Conservation (phyloP, 2,888 invertebrate species). For the Fissipunctia ypsillon region DNA sequence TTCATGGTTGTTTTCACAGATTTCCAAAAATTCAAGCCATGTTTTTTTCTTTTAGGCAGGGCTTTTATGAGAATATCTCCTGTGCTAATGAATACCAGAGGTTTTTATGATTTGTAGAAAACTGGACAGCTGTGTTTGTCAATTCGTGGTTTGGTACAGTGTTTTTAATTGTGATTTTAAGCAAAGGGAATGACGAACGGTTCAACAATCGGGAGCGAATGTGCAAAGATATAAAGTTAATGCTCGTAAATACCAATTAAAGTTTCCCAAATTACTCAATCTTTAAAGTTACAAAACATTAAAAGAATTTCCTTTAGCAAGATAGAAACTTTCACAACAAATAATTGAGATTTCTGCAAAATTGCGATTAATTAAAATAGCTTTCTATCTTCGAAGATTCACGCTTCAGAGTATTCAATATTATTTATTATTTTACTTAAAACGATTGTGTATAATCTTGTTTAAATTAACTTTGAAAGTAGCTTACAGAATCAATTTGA, state of each 20-base stretch:
- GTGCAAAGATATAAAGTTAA: conserved; percentile 1
- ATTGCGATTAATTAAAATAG: conserved; percentile 59
- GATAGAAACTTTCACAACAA: conserved; percentile 50
- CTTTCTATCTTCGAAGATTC: conserved; percentile 54
- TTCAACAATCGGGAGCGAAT: neutral
- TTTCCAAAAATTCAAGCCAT: conserved; percentile 36
- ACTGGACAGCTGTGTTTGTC: neutral
- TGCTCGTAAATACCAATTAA: conserved; percentile 30
- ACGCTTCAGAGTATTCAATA: conserved; percentile 41
- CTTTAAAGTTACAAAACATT: conserved; percentile 33
- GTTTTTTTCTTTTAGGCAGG: neutral
- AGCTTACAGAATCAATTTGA: conserved; percentile 48
- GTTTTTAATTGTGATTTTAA: neutral
- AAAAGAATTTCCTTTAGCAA: conserved; percentile 51
- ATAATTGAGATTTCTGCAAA: conserved; percentile 56
- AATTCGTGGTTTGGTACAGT: neutral
- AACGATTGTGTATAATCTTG: conserved; percentile 52
- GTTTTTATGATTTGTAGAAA: neutral
- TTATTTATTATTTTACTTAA: conserved; percentile 58
- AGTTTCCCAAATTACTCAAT: conserved; percentile 35
- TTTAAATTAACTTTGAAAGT: conserved; percentile 50
- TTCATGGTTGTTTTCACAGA: conserved; percentile 38
- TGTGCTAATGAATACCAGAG: neutral
- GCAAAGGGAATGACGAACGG: neutral
- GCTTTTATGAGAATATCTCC: neutral